Evolutionary conservation across 2,113 vertebrate species (phyloP), one percentile per base, ranked within the genome.

Genomic region (Shinisaurus crocodilurus): DNA sequence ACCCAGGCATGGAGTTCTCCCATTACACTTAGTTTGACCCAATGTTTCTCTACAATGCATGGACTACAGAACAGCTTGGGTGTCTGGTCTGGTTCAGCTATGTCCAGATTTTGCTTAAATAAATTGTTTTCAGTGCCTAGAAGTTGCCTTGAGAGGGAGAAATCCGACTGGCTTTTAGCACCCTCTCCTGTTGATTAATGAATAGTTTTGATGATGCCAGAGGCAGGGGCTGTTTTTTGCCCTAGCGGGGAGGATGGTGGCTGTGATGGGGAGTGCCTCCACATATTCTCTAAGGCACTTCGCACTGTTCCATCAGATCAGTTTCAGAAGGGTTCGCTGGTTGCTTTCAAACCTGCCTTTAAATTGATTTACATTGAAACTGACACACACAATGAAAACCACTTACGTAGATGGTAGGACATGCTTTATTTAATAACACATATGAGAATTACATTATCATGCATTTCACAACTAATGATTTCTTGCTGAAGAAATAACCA

Each of bases 381-480:
- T 90, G 77, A 87, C 74, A 88, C 3, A 27, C 5, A 25, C 43
- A 90, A 82, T 77, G 74, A 69, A 88, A 93, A 10, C 54, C 34
- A 57, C 37, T 65, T 89, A 40, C 60, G 25, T 81, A 90, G 43
- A 79, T 90, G 48, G 43, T 65, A 85, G 79, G 63, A 50, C 87
- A 20, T 86, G 60, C 89, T 89, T 88, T 91, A 75, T 84, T 93
- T 91, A 88, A 91, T 75, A 91, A 89, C 32, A 91, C 37, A 60
- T 92, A 29, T 5, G 70, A 85, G 79, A 88, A 90, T 79, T 82
- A 29, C 43, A 74, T 88, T 54, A 70, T 85, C 67, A 88, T 76
- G 34, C 40, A 60, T 6, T 25, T 25, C 34, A 12, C 37, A 89
- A 57, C 57, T 92, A 95, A 86, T 91, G 85, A 92, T 83, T 91